phyloP scores from a whole-genome alignment of 2,888 invertebrate species.

The Cremastinae sp. region DNA sequence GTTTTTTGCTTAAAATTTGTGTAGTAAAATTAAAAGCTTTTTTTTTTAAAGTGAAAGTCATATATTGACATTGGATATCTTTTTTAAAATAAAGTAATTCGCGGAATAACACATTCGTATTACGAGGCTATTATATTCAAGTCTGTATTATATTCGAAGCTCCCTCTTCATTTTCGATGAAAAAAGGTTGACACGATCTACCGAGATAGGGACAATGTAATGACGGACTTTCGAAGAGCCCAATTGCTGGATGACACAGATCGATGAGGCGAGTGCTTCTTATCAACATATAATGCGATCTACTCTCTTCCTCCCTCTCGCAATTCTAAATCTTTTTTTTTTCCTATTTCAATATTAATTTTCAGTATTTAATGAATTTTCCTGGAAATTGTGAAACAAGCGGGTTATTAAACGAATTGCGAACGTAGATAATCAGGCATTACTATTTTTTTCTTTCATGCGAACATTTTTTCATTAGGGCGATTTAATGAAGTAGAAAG shows the following conservation, averaged over 20 bases:
- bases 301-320: conserved; percentile 1
- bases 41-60: no score
- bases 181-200: conserved; percentile 69
- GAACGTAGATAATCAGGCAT: not conserved
- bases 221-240: conserved; percentile 64
- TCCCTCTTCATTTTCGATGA: conserved; percentile 62
- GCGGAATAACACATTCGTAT: conserved; percentile 57
- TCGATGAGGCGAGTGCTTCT: conserved; percentile 67
- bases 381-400: not conserved
- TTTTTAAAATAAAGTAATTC: conserved; percentile 23
- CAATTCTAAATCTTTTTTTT: not conserved
- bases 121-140: conserved; percentile 42
- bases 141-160: conserved; percentile 34
- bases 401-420: not conserved
- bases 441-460: no score
- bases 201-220: conserved; percentile 68
- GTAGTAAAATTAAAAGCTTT: no score
- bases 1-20: no score
- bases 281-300: conserved; percentile 14
- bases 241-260: conserved; percentile 70
- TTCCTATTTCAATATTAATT: conserved; percentile 1
- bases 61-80: no score
- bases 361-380: not conserved
- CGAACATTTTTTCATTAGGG: no score
- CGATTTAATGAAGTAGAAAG: not conserved